phyloP scores from a whole-genome alignment of 1,140 invertebrate species.

The Asobara japonica region DNA sequence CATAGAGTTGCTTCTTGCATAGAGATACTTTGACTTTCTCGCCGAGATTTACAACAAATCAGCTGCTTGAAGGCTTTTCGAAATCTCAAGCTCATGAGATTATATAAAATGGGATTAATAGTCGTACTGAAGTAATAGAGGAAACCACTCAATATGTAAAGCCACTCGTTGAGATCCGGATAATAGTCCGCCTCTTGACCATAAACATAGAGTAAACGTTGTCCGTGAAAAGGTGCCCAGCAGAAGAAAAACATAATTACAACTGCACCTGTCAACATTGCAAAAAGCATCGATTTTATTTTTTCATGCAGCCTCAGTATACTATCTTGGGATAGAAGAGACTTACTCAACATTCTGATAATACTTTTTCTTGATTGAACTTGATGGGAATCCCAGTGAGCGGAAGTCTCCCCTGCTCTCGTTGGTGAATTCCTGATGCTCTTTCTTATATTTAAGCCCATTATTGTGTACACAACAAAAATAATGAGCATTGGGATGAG shows the following conservation, averaged over 20 bases:
- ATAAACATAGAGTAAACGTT: conserved; percentile 82
- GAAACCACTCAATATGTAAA: conserved; percentile 82
- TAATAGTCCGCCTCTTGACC: conserved; percentile 71
- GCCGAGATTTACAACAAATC: conserved; percentile 65
- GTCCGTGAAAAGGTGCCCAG: conserved; percentile 97
- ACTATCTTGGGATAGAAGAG: too few species aligned
- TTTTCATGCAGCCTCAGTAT: too few species aligned
- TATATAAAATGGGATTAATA: conserved; percentile 92
- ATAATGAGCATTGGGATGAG: conserved; percentile 84
- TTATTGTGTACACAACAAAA: conserved; percentile 78
- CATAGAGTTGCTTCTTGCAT: conserved; percentile 13
- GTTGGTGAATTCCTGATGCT: conserved; percentile 64
- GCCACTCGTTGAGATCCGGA: conserved; percentile 77
- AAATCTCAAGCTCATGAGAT: conserved; percentile 89
- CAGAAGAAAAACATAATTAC: conserved; percentile 97
- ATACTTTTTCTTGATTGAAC: conserved; percentile 78
- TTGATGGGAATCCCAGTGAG: conserved; percentile 73
- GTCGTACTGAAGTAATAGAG: conserved; percentile 90
- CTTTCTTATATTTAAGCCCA: conserved; percentile 76
- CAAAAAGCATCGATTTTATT: too few species aligned
- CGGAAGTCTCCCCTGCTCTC: conserved; percentile 64
- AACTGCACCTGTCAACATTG: conserved; percentile 80
- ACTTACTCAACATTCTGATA: conserved; percentile 84
- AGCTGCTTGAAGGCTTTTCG: conserved; percentile 81
- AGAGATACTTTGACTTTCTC: not conserved